Conservation (phyloP, 1,140 invertebrate species). For the Ctenoplectra terminalis region DNA sequence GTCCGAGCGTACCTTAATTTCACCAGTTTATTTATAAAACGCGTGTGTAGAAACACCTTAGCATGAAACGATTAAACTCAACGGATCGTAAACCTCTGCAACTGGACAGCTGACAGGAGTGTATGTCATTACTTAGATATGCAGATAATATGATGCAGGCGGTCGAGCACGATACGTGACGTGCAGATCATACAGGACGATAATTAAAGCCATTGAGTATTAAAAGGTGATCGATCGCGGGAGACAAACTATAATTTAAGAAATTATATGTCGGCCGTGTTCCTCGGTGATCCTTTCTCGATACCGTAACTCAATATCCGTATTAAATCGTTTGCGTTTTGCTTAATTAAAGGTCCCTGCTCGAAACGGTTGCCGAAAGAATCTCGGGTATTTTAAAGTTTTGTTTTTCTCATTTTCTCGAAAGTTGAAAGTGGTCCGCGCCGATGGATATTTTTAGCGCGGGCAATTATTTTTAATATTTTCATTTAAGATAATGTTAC, state of each 20-base stretch:
- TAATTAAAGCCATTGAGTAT: conserved; percentile 8
- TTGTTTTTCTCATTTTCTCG: not conserved
- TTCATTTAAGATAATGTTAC: too few relatives aligned
- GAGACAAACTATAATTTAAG: not conserved
- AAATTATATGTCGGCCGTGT: not conserved
- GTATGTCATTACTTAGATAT: not conserved
- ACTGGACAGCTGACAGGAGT: not conserved
- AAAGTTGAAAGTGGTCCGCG: too few relatives aligned
- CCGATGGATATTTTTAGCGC: too few relatives aligned
- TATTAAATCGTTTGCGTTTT: not conserved
- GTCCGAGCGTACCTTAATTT: not conserved
- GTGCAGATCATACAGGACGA: not conserved
- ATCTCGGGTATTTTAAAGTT: not conserved
- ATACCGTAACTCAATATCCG: not conserved
- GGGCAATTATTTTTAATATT: too few relatives aligned
- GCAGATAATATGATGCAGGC: not conserved
- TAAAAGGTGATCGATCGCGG: not conserved
- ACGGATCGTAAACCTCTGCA: not conserved
- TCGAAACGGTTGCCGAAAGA: not conserved
- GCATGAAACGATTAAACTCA: not conserved
- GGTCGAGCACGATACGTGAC: not conserved
- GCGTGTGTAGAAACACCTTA: not conserved
- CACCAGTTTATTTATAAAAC: not conserved
- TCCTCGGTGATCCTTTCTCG: not conserved
- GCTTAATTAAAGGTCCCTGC: not conserved